Evolutionary conservation across 2,797 vertebrate genomes (phyloP).

Genomic region (Salarias fasciatus): DNA sequence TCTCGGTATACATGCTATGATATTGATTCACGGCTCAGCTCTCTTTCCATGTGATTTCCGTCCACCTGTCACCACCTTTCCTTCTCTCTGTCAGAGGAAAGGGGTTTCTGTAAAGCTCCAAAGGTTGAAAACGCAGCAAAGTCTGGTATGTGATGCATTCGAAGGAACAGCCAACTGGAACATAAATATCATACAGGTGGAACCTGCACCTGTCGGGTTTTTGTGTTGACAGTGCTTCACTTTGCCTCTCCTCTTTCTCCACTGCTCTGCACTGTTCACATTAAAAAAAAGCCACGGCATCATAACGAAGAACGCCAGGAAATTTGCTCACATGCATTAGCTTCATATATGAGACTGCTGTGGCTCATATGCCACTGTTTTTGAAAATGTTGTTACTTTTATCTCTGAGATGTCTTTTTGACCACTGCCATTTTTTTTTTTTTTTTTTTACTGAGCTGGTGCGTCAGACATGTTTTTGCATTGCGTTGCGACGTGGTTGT

Average conservation of each 20-base stretch:
- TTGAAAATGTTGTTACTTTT: not conserved
- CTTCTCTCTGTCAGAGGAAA: conserved; percentile 4
- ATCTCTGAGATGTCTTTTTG: not conserved
- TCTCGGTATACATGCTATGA: too few relatives aligned
- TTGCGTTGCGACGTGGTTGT: not conserved
- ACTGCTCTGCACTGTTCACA: conserved; percentile 20
- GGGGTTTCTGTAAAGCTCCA: conserved; percentile 11
- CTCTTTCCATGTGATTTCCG: conserved; percentile 1
- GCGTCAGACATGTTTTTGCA: not conserved
- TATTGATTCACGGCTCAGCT: too few relatives aligned
- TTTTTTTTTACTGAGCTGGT: not conserved
- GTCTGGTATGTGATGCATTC: conserved; percentile 6
- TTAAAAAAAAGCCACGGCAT: conserved; percentile 13
- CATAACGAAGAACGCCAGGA: conserved; percentile 10
- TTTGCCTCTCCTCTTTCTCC: conserved; percentile 27
- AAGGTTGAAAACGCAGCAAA: conserved; percentile 12
- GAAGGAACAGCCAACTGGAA: conserved; percentile 24
- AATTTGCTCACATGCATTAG: not conserved
- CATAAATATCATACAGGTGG: conserved; percentile 27
- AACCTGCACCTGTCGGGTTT: conserved; percentile 39
- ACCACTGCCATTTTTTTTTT: not conserved
- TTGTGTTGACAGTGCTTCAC: conserved; percentile 38
- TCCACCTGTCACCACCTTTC: not conserved
- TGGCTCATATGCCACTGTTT: conserved; percentile 1
- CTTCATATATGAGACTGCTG: conserved; percentile 19